Evolutionary conservation across 2,113 vertebrate species (phyloP).

Genomic region (Mustela nigripes): DNA sequence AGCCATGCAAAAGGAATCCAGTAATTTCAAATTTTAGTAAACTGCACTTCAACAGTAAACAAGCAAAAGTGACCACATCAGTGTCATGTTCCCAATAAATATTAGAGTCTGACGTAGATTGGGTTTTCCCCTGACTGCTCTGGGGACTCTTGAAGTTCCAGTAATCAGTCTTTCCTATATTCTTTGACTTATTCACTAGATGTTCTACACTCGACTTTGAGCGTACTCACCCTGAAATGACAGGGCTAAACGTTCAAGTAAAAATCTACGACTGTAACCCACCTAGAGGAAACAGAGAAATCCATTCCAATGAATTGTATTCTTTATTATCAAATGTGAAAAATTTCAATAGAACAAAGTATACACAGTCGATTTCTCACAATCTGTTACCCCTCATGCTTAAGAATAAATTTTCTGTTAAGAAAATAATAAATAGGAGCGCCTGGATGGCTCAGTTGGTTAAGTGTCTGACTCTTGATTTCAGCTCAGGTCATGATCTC

Average conservation of each 20-base stretch:
- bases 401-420: constrained; percentile 58
- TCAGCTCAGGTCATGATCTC: background rate
- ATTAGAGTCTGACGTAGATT: constrained; percentile 86
- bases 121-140: constrained; percentile 83
- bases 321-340: constrained; percentile 44
- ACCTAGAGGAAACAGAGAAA: constrained; percentile 36
- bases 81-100: constrained; percentile 87
- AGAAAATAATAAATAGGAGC: constrained; percentile 62
- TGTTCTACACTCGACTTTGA: constrained; percentile 7
- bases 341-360: constrained; percentile 63
- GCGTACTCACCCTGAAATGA: constrained; percentile 49
- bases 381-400: constrained; percentile 38
- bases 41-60: constrained; percentile 83
- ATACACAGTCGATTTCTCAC: background rate
- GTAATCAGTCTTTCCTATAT: constrained; percentile 65
- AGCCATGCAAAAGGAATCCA: constrained; percentile 69
- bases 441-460: background rate
- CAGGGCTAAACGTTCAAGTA: constrained; percentile 41
- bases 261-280: background rate
- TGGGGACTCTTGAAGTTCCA: constrained; percentile 76
- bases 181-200: constrained; percentile 74
- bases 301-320: constrained; percentile 55
- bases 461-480: background rate
- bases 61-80: constrained; percentile 82
- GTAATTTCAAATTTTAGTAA: constrained; percentile 83